These are phyloP conservation scores for Rana temporaria DNA, from an alignment of 2,113 vertebrate species.

Conservation along the genomic window DNA sequence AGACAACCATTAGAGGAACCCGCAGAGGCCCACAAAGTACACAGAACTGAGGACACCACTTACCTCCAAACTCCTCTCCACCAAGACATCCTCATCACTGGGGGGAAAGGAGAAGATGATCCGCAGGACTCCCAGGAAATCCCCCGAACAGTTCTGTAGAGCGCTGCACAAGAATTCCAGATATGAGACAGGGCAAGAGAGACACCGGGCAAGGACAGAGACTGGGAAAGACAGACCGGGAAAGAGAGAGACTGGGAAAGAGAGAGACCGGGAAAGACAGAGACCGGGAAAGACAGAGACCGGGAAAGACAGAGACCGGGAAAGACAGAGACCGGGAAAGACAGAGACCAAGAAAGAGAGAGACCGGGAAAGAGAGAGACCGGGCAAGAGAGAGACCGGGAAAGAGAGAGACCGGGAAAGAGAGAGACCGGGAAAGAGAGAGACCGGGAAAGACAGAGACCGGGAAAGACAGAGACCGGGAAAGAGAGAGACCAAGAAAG, in stretches of 20 bases:
- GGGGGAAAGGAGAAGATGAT: neutral
- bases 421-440: neutral
- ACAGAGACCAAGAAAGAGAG: neutral
- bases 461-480: no score
- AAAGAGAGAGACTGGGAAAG: no score
- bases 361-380: neutral
- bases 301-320: no score
- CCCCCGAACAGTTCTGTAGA: neutral
- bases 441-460: no score
- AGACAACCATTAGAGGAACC: no score
- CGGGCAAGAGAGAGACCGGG: neutral
- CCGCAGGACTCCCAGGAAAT: slow-evolving; percentile 3
- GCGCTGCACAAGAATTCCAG: neutral
- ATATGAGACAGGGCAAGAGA: neutral
- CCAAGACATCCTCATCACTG: neutral
- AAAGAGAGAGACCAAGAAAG: neutral
- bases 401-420: no score
- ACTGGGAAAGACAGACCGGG: no score
- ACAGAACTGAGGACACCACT: neutral
- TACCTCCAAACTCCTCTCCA: slow-evolving; percentile 17
- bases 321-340: no score
- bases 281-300: no score
- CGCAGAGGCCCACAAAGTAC: no score
- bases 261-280: no score
- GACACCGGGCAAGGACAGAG: no score